Evolutionary conservation across 1,140 invertebrate species (phyloP), one percentile per base, ranked within the genome.

Genomic region (Pseudomyrmex concolor): DNA sequence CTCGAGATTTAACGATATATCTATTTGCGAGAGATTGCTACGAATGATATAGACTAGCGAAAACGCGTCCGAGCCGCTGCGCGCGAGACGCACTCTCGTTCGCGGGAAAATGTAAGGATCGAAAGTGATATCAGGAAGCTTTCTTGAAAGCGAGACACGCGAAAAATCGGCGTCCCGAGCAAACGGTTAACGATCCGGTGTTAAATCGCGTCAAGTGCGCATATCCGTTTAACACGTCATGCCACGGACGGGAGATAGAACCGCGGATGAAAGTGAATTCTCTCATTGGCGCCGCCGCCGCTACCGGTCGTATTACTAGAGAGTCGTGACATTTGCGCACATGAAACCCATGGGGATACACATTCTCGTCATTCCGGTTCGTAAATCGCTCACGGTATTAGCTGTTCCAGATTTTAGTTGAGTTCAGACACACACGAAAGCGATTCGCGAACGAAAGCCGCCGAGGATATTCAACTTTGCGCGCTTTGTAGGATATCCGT

Each of bases 261-360:
- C 73, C 22, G 5, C 72, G 45, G 70, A 88, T 87, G 86, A 88
- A 88, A 88, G 86, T 73, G 85, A 88, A 88, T 87, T 87, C 70
- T 66, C 76, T 66, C 51, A 59, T 45, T 57, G 51, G 34, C 34
- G 62, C 0, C 50, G 5, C 12, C 45, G 50, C 25, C 25, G 25
- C 25, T 25, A 25, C 25, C 25, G 25, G 25, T 25, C 25, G 25
- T 25, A 25, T 0, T 3, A 25, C 25, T 25, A 85, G 71, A 83
- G 80, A 78, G 55, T 43, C 45, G 50, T 43, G 60, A 50, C 59
- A 2, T n/a, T 19, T 17, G 22, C 63, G 2, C 51, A 13, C 17
- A 48, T 55, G 43, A 80, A 60, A 80, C 54, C 50, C 66, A n/a
- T n/a, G 50, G 10, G 0, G 59, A 12, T 13, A 48, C 10, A 45